Base-by-base conservation (phyloP, 2,888 invertebrate genomes). In the Dasysyrphus albostriatus region DNA sequence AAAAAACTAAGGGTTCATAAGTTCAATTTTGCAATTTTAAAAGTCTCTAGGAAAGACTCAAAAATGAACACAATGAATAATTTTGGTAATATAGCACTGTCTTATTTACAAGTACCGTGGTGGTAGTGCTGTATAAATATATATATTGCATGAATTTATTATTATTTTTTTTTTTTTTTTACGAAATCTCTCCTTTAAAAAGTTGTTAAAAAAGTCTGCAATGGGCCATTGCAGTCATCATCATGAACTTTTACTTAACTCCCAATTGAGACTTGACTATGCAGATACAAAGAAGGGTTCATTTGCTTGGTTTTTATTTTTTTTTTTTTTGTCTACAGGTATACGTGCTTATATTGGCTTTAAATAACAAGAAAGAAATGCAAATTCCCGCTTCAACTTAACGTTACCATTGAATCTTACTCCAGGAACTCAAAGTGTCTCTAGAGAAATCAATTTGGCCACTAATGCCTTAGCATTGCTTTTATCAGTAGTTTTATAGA, bases 401-500 rank as follows among this genome's bases (percentile, higher is more conserved):
- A 81, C 16, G 67, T 69, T 61, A 74, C 74, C 74, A 81, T 61
- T 14, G 19, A 32, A 37, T 51, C 19, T 42, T 47, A 42, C 29
- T 32, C 16, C 69, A 69, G 16, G 61, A 61, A 69, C 14, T 24
- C 39, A 49, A 65, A 42, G 34, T 42, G 39, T 49, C 80, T 39
- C 80, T 9, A 47, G 74, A 81, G 80, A 81, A 81, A 81, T 81
- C 67, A 81, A 69, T 74, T 75, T 61, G 24, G 24, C 61, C 80
- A 69, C 74, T 75, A 74, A 69, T 81, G 49, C 61, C 49, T 79
- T 58, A 63, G 54, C 69, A 61, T 8, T 16, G 14, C 19, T 34
- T 67, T 63, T 44, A n/a, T 39, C 7, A n/a, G 37, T 49, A 54
- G 61, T 19, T 54, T 29, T 54, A 29, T 51, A 37, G 14, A 37